Evolutionary conservation across 2,888 invertebrate genomes (phyloP).

Genomic region (Ophion ventricosus): DNA sequence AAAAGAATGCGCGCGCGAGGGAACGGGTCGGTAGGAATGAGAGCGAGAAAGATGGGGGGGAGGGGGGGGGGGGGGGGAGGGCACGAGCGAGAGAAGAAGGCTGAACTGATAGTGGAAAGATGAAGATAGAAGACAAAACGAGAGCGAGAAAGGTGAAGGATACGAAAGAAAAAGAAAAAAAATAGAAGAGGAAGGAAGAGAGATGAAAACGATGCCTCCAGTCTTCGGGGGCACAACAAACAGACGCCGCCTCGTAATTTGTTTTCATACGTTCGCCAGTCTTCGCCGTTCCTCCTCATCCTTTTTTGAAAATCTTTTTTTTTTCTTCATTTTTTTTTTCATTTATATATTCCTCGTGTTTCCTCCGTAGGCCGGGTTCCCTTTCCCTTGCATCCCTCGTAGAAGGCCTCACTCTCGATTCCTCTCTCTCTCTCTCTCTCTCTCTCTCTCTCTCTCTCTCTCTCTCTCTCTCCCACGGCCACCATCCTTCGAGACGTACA

Average conservation of each 20-base stretch:
- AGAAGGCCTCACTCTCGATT: slow-evolving; percentile 42
- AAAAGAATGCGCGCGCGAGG: slow-evolving; percentile 24
- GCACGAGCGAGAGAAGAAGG: slow-evolving; percentile 42
- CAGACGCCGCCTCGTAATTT: slow-evolving; percentile 82
- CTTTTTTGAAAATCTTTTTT: slow-evolving; percentile 43
- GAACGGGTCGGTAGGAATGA: neutral
- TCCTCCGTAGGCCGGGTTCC: slow-evolving; percentile 60
- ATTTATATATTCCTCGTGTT: slow-evolving; percentile 54
- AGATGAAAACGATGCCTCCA: slow-evolving; percentile 64
- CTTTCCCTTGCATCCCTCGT: slow-evolving; percentile 29
- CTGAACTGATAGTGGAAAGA: slow-evolving; percentile 66
- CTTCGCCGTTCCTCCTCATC: slow-evolving; percentile 62
- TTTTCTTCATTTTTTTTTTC: slow-evolving; percentile 64
- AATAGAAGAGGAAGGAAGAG: slow-evolving; percentile 19
- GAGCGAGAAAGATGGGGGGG: slow-evolving; percentile 16
- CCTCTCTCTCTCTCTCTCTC: neutral
- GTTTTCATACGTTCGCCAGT: slow-evolving; percentile 80
- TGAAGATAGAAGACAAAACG: slow-evolving; percentile 64
- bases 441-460: slow-evolving; percentile 31
- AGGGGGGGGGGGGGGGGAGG: slow-evolving; percentile 23
- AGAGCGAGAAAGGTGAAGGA: slow-evolving; percentile 55
- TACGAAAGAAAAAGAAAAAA: neutral
- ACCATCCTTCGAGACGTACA: neutral
- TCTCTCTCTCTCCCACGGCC: neutral
- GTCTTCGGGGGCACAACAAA: slow-evolving; percentile 77